phyloP scores from a whole-genome alignment of 2,888 invertebrate genomes.

The Drosophila mulleri region DNA sequence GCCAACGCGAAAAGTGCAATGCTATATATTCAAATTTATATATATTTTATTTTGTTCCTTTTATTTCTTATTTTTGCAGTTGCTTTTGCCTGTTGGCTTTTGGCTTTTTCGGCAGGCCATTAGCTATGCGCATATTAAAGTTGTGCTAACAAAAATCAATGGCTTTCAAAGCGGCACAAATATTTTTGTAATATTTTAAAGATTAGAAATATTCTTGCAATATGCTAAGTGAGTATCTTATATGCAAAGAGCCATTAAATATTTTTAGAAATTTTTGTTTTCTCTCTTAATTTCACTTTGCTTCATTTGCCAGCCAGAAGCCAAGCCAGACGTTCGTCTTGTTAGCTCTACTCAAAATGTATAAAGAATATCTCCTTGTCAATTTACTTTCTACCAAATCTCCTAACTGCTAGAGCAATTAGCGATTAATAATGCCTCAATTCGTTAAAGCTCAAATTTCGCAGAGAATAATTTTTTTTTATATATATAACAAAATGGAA shows the following conservation, averaged over 20 bases:
- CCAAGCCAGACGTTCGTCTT: no score
- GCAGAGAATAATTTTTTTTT: neutral
- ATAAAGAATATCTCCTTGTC: neutral
- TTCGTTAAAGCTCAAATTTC: neutral
- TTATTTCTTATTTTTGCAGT: constrained; percentile 10
- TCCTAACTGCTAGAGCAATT: neutral
- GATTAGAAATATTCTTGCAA: neutral
- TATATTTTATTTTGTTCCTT: neutral
- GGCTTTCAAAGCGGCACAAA: constrained; percentile 2
- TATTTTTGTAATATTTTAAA: neutral
- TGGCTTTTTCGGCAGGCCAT: neutral
- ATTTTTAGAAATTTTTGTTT: no score
- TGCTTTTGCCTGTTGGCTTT: constrained; percentile 1
- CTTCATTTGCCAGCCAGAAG: no score
- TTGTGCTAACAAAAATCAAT: neutral
- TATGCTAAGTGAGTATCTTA: neutral
- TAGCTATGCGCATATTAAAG: constrained; percentile 10
- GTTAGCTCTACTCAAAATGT: no score
- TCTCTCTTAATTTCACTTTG: no score
- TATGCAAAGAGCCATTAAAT: neutral
- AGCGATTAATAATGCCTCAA: neutral
- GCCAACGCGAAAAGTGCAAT: constrained; percentile 16
- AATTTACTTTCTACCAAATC: neutral
- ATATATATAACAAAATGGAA: neutral
- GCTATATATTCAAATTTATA: constrained; percentile 21